A percentile compares a stretch with the other conserved stretches of the same genome.
phyloP scores from a whole-genome alignment of 2,113 vertebrate species.

The Pandion haliaetus region DNA sequence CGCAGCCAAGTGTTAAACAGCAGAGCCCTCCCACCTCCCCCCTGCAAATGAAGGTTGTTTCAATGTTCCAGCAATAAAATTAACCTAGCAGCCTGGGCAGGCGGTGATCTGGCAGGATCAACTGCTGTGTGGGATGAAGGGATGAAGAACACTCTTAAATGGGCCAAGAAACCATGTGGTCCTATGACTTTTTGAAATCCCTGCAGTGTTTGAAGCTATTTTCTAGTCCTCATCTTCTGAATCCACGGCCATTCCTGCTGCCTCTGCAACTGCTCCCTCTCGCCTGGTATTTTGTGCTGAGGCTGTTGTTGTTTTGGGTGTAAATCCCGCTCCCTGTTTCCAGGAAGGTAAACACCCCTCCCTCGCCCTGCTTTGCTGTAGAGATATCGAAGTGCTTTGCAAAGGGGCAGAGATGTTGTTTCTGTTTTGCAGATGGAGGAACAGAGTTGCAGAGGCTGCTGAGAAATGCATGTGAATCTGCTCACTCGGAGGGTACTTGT shows the following conservation, averaged over 20 bases:
- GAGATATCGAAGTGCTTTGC: not conserved
- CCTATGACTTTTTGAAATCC: slow-evolving; percentile 1
- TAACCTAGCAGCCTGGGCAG: not conserved
- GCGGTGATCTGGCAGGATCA: slow-evolving; percentile 28
- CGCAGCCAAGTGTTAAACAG: not conserved
- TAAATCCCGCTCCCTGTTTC: not conserved
- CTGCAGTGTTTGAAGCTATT: not conserved
- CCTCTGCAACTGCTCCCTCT: not conserved
- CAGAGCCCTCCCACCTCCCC: slow-evolving; percentile 3
- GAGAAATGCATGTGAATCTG: not conserved
- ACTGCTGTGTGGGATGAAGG: slow-evolving; percentile 37
- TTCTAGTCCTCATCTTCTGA: not conserved
- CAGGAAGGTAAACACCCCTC: not conserved
- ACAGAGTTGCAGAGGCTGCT: not conserved
- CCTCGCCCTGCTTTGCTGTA: not conserved
- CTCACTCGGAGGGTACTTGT: not conserved
- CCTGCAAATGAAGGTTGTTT: not conserved
- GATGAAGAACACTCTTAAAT: not conserved
- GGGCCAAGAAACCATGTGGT: slow-evolving; percentile 32
- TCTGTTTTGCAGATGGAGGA: not conserved
- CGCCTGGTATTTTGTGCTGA: not conserved
- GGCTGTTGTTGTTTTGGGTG: not conserved
- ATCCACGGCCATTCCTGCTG: not conserved
- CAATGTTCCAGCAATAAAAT: slow-evolving; percentile 24
- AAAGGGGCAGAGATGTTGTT: not conserved